Evolutionary conservation across 2,113 vertebrate species (phyloP).

Genomic region (Coptodon rendalli): DNA sequence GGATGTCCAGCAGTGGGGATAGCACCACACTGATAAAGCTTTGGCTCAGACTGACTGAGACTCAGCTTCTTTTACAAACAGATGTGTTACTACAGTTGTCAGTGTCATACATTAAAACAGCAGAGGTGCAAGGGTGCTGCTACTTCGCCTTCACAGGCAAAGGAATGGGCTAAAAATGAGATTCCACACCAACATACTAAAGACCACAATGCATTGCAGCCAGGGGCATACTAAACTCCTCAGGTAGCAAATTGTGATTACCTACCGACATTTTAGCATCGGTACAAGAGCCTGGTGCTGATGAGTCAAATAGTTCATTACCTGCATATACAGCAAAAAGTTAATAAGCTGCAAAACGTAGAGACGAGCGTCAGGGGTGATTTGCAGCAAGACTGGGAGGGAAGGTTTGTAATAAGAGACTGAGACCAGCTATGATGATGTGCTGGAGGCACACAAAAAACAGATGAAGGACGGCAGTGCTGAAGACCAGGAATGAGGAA

Average conservation of each 20-base stretch:
- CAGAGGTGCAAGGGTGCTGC: not conserved
- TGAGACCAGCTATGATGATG: not conserved
- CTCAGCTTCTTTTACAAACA: not conserved
- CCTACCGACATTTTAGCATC: not conserved
- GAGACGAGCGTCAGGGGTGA: not conserved
- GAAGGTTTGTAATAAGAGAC: not conserved
- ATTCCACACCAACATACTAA: not conserved
- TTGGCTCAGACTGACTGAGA: not conserved
- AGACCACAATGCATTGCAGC: not conserved
- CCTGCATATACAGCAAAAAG: not conserved
- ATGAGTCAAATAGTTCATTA: not conserved
- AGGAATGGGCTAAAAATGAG: not conserved
- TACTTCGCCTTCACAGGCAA: not conserved
- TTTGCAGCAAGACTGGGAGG: not conserved
- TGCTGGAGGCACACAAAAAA: not conserved
- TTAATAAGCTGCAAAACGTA: not conserved
- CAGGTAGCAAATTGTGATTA: not conserved
- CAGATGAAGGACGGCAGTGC: not conserved
- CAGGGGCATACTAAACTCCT: not conserved
- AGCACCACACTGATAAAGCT: not conserved
- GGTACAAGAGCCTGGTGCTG: not conserved
- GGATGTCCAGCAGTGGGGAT: not conserved
- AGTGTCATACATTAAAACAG: not conserved
- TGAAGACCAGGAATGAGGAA: not conserved
- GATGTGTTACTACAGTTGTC: not conserved